Conservation (phyloP, 1,140 invertebrate species). For the Trissolcus basalis region DNA sequence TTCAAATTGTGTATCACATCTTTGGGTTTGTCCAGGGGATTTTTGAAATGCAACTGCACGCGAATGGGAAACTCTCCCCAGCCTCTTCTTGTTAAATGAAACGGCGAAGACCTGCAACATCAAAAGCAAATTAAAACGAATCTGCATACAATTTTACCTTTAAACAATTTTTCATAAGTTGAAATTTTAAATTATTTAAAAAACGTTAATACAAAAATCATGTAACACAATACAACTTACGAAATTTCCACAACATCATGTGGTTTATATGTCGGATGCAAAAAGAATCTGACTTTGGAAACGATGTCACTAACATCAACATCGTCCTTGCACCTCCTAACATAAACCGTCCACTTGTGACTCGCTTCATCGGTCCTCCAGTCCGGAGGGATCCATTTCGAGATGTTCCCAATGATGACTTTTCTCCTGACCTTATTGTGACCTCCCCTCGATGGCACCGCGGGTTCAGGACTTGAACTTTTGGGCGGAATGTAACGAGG, state of each 20-base stretch:
- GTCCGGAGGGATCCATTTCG: constrained; percentile 85
- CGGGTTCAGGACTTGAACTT: constrained; percentile 55
- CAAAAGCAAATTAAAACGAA: no score
- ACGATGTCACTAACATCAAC: constrained; percentile 81
- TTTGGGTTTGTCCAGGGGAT: constrained; percentile 85
- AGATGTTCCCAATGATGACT: constrained; percentile 88
- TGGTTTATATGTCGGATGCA: constrained; percentile 92
- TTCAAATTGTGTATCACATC: constrained; percentile 89
- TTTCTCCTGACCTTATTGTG: constrained; percentile 67
- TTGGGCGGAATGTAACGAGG: constrained; percentile 73
- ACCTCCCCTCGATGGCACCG: constrained; percentile 62
- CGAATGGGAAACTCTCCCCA: constrained; percentile 94
- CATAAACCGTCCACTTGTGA: constrained; percentile 94
- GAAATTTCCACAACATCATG: constrained; percentile 88
- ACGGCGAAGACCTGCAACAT: constrained; percentile 81
- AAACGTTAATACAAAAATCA: no score
- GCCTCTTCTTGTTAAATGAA: constrained; percentile 87
- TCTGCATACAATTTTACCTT: no score
- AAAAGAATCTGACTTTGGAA: constrained; percentile 86
- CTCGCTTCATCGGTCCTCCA: constrained; percentile 83
- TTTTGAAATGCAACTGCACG: constrained; percentile 87
- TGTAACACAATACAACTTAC: constrained; percentile 73
- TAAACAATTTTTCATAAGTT: no score
- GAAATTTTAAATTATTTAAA: no score
- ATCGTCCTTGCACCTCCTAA: constrained; percentile 81